phyloP scores from a whole-genome alignment of 37 sponge, comb jelly and placozoan genomes.

The Geodia barretti region DNA sequence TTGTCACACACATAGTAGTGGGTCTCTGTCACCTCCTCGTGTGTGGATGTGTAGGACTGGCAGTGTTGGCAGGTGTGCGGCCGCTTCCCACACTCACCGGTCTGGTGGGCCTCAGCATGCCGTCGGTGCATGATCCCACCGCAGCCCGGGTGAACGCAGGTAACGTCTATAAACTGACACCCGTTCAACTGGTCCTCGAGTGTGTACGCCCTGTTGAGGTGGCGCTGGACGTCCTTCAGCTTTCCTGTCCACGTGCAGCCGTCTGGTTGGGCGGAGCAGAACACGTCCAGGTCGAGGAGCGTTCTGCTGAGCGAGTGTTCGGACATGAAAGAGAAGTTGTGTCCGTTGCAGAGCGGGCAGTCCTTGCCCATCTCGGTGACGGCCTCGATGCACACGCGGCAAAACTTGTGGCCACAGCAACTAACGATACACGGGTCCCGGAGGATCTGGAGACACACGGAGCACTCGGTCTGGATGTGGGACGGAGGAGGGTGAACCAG shows the following conservation, averaged over 20 bases:
- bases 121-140: background rate
- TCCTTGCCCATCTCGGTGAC: background rate
- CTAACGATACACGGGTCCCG: background rate
- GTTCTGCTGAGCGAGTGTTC: background rate
- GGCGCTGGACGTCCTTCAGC: background rate
- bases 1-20: background rate
- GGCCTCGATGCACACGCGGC: background rate
- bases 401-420: background rate
- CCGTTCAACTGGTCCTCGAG: background rate
- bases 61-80: background rate
- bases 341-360: background rate
- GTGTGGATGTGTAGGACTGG: background rate
- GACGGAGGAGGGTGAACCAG: background rate
- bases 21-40: background rate
- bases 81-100: background rate
- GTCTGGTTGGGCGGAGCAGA: background rate
- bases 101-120: background rate
- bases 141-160: background rate
- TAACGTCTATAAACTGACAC: background rate
- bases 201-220: background rate
- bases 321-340: background rate
- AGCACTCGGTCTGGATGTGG: background rate
- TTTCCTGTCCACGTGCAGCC: background rate
- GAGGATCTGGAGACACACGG: background rate
- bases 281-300: background rate